A percentile compares a stretch with the other conserved stretches of the same genome.
Conservation (phyloP, 2,797 vertebrate genomes). For the Alfaro cultratus region DNA sequence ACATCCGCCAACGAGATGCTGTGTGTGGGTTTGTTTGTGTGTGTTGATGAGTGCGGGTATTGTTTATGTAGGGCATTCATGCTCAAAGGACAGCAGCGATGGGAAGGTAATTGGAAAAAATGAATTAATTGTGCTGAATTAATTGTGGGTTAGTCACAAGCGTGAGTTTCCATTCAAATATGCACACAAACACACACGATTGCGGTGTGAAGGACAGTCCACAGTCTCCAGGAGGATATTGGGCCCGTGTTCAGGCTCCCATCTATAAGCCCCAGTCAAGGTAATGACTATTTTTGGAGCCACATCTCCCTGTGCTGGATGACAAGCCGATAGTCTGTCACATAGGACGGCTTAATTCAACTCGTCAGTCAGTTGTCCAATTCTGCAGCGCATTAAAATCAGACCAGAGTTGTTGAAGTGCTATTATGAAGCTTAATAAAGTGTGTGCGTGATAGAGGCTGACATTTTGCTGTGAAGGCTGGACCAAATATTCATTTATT, state of each 20-base stretch:
- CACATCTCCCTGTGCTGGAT: constrained; percentile 48
- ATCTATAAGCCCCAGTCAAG: constrained; percentile 68
- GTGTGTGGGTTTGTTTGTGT: constrained; percentile 3
- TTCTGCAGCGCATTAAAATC: constrained; percentile 71
- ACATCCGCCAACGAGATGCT: constrained; percentile 79
- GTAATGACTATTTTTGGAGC: constrained; percentile 77
- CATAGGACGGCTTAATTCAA: constrained; percentile 65
- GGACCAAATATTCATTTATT: constrained; percentile 86
- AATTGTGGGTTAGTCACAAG: constrained; percentile 44
- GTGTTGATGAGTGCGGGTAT: constrained; percentile 22
- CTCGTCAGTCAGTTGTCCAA: constrained; percentile 72
- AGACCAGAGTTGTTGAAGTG: constrained; percentile 68
- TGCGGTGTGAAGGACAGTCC: constrained; percentile 74
- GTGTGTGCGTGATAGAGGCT: constrained; percentile 32
- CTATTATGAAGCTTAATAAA: constrained; percentile 65
- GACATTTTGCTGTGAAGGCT: constrained; percentile 66
- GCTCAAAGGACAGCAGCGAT: constrained; percentile 44
- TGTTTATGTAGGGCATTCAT: constrained; percentile 40
- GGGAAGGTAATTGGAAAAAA: constrained; percentile 48
- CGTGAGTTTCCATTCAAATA: constrained; percentile 23
- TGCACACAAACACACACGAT: not conserved
- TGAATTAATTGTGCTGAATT: constrained; percentile 51
- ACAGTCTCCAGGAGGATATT: constrained; percentile 77
- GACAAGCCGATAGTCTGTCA: constrained; percentile 72
- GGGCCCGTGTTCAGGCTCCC: constrained; percentile 65